Evolutionary conservation across 2,888 invertebrate species (phyloP).

Genomic region (Melanchra persicariae): DNA sequence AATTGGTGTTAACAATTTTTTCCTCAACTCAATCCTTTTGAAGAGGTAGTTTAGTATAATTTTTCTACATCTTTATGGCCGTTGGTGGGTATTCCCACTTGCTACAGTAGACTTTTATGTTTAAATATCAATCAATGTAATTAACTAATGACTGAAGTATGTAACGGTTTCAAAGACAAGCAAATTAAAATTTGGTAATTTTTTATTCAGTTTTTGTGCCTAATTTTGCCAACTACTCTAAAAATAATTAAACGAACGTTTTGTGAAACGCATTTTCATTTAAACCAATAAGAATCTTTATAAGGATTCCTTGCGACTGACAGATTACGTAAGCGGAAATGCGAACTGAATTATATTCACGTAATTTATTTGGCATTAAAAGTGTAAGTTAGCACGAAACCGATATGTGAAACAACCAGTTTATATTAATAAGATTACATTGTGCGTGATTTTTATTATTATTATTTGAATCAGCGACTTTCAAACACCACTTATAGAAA

Average conservation of each 20-base stretch:
- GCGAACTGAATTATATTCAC: constrained; percentile 21
- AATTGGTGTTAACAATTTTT: constrained; percentile 40
- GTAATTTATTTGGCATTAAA: constrained; percentile 29
- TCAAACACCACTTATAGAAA: background rate
- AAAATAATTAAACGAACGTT: too few species aligned
- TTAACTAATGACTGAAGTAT: too few species aligned
- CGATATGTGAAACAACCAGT: constrained; percentile 31
- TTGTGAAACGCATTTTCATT: background rate
- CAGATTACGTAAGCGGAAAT: constrained; percentile 30
- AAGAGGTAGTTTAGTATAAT: constrained; percentile 15
- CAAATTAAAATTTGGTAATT: background rate
- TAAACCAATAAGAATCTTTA: background rate
- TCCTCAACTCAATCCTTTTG: constrained; percentile 10
- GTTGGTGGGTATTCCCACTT: too few species aligned
- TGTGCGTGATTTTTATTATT: constrained; percentile 7
- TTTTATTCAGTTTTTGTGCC: too few species aligned
- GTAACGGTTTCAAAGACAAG: too few species aligned
- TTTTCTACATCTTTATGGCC: too few species aligned
- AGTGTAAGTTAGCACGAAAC: constrained; percentile 26
- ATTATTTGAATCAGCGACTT: background rate
- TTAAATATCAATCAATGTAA: too few species aligned
- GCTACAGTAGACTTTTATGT: background rate
- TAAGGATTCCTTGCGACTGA: constrained; percentile 10
- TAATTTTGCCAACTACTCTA: too few species aligned
- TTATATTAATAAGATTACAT: constrained; percentile 26